Evolutionary conservation across 2,797 vertebrate species (phyloP).

Genomic region (Hemitrygon akajei): DNA sequence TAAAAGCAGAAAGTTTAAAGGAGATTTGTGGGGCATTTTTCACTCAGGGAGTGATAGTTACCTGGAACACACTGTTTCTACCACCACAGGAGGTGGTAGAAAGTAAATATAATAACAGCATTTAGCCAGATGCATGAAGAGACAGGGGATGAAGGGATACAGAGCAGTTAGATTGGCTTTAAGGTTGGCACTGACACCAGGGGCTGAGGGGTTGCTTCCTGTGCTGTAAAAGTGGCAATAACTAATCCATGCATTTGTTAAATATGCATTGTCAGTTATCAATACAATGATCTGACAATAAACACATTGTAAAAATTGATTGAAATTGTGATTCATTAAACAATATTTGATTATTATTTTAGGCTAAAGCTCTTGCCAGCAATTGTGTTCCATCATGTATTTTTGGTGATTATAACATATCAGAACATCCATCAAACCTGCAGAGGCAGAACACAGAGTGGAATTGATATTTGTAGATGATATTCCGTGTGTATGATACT

Average conservation of each 20-base stretch:
- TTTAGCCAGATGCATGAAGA: background rate
- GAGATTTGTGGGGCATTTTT: background rate
- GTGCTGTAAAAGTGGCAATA: background rate
- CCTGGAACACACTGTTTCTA: background rate
- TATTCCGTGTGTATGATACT: conserved; percentile 42
- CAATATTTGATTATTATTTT: background rate
- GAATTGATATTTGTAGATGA: conserved; percentile 40
- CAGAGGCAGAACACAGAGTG: background rate
- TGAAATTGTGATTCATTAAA: background rate
- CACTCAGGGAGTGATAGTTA: background rate
- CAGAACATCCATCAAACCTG: conserved; percentile 38
- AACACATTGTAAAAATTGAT: background rate
- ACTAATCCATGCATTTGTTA: background rate
- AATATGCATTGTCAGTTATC: background rate
- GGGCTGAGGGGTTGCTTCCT: no score
- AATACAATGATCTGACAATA: background rate
- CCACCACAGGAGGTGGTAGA: background rate
- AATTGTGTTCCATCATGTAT: background rate
- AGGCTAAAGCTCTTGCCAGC: background rate
- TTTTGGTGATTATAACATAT: conserved; percentile 28
- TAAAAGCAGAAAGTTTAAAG: no score
- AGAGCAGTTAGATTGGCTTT: no score
- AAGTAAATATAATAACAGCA: background rate
- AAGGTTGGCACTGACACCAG: no score
- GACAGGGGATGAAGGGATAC: background rate